Evolutionary conservation across 2,797 vertebrate species (phyloP).

Genomic region (Phalanger gymnotis): DNA sequence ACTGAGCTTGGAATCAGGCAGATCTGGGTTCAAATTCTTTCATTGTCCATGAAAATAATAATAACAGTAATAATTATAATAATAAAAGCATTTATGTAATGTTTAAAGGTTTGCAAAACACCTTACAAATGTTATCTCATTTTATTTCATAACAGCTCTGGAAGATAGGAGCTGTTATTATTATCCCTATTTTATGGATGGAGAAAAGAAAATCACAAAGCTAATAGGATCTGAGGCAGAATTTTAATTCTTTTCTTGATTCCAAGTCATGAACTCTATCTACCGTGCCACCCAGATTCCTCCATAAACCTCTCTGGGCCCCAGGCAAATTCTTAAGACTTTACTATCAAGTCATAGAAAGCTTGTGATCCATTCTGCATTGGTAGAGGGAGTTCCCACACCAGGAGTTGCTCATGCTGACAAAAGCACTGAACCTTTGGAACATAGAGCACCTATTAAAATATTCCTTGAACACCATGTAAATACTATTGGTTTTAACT

Average conservation of each 20-base stretch:
- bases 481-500: not conserved
- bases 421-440: not conserved
- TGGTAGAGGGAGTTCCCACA: not conserved
- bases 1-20: not conserved
- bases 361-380: not conserved
- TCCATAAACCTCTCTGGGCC: not conserved
- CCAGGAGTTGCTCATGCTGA: not conserved
- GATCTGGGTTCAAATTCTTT: not conserved
- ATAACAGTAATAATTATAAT: not conserved
- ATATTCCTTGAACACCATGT: not conserved
- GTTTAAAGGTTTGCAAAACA: not conserved
- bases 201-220: not conserved
- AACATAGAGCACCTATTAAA: no score
- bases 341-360: not conserved
- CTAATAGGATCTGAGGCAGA: not conserved
- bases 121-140: not conserved
- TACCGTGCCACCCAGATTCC: not conserved
- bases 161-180: not conserved
- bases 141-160: not conserved
- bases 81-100: not conserved
- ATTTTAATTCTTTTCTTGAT: not conserved
- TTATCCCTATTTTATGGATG: not conserved
- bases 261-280: not conserved
- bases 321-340: not conserved
- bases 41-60: not conserved